Base-by-base conservation (phyloP, 92 coral and sea anemone genomes). In the Porites cylindrica region DNA sequence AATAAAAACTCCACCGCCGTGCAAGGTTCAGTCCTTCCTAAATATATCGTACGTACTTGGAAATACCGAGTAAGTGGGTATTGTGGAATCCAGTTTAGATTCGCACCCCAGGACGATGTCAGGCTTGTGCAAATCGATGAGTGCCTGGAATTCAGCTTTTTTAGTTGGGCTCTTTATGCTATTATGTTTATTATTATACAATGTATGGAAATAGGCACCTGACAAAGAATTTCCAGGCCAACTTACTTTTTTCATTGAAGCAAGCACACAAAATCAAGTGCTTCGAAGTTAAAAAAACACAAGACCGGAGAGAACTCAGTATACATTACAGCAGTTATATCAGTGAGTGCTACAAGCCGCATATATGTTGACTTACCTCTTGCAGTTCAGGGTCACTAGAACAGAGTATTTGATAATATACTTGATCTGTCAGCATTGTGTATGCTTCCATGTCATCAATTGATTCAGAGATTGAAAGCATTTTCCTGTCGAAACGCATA, bases 361-460 rank as follows among this genome's bases (percentile, higher is more conserved):
- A 38, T 38, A 38, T 71, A n/a, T 2, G 7, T 8, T 13, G 51
- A 70, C 90, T 79, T 54, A 95, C 98, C 85, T 91, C 93, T 77
- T 87, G 79, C 69, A 92, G 82, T 2, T 71, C 73, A 10, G 94
- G 91, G 63, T 92, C 94, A 9, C 85, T 53, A 4, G 96, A 94
- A 70, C 29, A 69, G 43, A 96, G 91, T 53, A 96, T 96, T 75
- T 92, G 94, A 77, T 96, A 85, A 88, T 89, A 95, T 24, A 96
- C 87, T 43, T 91, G 92, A 59, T 96, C 99, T 19, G 96, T 91
- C 3, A 96, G 82, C 85, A 80, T 71, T 0, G 93, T 73, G 76
- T 84, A 96, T 10, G 98, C 98, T n/a, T 47, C 93, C 99, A 96
- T 95, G 85, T 96, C 98, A 29, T 83, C 82, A n/a, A 96, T 90